Evolutionary conservation across 37 sponge, comb jelly and placozoan species (phyloP), one percentile per base, ranked within the genome.

Genomic region (Haliclona indistincta): DNA sequence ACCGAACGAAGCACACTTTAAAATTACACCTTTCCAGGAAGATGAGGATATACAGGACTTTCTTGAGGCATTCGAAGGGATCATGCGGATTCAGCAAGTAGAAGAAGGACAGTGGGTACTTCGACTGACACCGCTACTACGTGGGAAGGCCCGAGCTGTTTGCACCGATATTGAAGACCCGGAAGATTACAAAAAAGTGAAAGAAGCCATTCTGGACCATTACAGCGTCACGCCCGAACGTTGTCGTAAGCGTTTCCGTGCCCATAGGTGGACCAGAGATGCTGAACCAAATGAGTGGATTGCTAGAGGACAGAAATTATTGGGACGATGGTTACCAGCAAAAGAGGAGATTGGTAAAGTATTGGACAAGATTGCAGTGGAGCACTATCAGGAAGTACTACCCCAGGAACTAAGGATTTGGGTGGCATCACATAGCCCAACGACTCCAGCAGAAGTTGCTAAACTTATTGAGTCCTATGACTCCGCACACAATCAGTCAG

Each of bases 331-430:
- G 60, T 26, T 58, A 25, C 22, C 11, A 8, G 26, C 60, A n/a
- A n/a, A 58, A 11, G 25, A 58, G 11, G 60, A 26, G n/a, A 26
- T 58, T 7, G 60, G n/a, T 8, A 6, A 8, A n/a, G 60, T 58
- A 20, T 25, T 58, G 60, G n/a, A 58, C 60, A 58, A 58, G 60
- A 58, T 58, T 25, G 60, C 25, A 20, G 60, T 58, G n/a, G 60
- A 58, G 60, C 60, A 58, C 6, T 58, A 25, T 8, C 26, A 25
- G 26, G n/a, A 8, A 25, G 60, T 20, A 25, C 60, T 58, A 58
- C 60, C 13, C 11, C 13, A 58, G 23, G 60, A 58, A 6, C 60
- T 58, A 26, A 58, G 25, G 25, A 26, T 8, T n/a, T 58, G 13
- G 13, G 60, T 58, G 7, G 60, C 60, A 58, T 58, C 60, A 6